These are phyloP conservation scores for Theristicus caerulescens DNA, from an alignment of 2,113 vertebrate genomes.

Conservation along the genomic window DNA sequence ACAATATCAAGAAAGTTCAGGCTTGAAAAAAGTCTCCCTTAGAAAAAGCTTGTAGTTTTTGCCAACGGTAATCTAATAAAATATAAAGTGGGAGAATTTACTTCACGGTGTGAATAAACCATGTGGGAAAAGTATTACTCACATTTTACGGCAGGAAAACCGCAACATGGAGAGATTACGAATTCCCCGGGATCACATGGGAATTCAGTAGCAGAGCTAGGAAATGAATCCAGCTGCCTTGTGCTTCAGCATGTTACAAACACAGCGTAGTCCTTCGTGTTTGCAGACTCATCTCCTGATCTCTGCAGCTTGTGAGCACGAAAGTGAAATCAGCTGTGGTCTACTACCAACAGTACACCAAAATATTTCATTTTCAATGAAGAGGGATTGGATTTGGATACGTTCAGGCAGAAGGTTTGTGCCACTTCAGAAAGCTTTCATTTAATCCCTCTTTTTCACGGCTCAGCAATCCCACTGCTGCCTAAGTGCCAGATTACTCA, in stretches of 20 bases:
- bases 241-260: not conserved
- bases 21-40: not conserved
- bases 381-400: not conserved
- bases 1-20: not conserved
- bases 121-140: not conserved
- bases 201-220: not conserved
- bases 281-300: not conserved
- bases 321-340: not conserved
- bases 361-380: not conserved
- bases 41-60: not conserved
- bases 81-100: not conserved
- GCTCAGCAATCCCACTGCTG: not conserved
- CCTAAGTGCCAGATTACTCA: not conserved
- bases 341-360: not conserved
- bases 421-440: not conserved
- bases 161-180: accelerated
- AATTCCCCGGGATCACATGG: not conserved
- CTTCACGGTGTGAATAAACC: not conserved
- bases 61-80: not conserved
- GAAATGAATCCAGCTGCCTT: not conserved
- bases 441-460: not conserved
- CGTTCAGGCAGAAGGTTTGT: not conserved
- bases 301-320: not conserved
- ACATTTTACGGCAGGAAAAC: not conserved
- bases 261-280: accelerated